These are phyloP conservation scores for Argyresthia albistria DNA, from an alignment of 2,888 invertebrate genomes.

Conservation along the genomic window DNA sequence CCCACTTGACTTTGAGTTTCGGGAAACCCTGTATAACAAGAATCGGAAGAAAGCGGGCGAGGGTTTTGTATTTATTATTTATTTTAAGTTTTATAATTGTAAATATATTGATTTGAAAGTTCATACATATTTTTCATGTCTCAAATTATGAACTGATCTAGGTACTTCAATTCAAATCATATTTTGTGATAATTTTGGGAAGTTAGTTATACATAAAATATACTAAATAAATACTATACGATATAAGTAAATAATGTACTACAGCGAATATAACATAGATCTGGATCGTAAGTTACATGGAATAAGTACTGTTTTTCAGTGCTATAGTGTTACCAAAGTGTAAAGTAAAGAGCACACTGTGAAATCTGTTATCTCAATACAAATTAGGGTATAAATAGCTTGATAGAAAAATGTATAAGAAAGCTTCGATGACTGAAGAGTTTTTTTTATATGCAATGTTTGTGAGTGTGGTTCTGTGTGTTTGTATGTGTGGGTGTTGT, in stretches of 20 bases:
- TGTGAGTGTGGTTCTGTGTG: slow-evolving; percentile 11
- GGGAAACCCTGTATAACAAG: too few relatives aligned
- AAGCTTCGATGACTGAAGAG: too few relatives aligned
- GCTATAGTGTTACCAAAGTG: too few relatives aligned
- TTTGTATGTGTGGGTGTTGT: slow-evolving; percentile 8
- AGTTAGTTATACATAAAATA: background rate
- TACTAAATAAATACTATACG: background rate
- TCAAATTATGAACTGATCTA: slow-evolving; percentile 5
- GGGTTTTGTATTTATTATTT: slow-evolving; percentile 14
- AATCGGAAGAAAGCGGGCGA: slow-evolving; percentile 24
- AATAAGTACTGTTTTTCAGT: too few relatives aligned
- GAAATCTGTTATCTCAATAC: too few relatives aligned
- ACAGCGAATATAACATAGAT: too few relatives aligned
- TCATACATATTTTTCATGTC: too few relatives aligned
- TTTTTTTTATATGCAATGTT: slow-evolving; percentile 10
- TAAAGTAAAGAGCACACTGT: too few relatives aligned
- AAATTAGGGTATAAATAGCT: too few relatives aligned
- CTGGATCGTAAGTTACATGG: too few relatives aligned
- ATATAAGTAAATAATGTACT: slow-evolving; percentile 2
- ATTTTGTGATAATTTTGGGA: background rate
- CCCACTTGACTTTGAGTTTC: too few relatives aligned
- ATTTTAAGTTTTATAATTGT: slow-evolving; percentile 5
- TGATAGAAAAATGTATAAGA: too few relatives aligned
- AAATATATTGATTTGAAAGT: background rate
- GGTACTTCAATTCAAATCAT: slow-evolving; percentile 5